These are phyloP conservation scores for Microctonus aethiopoides DNA, from an alignment of 2,888 invertebrate genomes.

Conservation along the genomic window DNA sequence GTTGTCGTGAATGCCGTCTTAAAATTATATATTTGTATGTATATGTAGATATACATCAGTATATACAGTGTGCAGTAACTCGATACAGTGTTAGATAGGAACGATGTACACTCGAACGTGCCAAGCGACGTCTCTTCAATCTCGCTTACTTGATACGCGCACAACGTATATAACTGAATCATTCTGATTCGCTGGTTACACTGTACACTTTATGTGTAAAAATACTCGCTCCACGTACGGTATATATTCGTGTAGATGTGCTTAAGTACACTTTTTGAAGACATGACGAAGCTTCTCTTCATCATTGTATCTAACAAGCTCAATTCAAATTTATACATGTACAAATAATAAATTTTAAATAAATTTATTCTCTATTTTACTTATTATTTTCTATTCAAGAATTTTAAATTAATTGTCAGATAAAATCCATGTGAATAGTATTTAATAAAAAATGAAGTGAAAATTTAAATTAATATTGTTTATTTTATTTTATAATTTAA, in stretches of 20 bases:
- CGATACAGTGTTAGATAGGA: slow-evolving; percentile 1
- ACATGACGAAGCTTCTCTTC: background rate
- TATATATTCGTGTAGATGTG: background rate
- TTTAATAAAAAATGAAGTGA: background rate
- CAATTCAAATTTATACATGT: background rate
- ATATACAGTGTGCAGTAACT: background rate
- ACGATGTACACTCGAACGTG: background rate
- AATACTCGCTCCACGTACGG: no score
- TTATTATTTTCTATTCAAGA: background rate
- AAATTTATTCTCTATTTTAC: no score
- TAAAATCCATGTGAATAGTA: background rate
- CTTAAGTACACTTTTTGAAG: background rate
- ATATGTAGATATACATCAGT: background rate
- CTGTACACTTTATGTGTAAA: background rate
- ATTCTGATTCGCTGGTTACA: background rate
- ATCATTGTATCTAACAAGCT: background rate
- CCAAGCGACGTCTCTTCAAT: background rate
- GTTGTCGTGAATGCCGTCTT: background rate
- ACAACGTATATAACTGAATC: background rate
- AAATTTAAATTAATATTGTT: no score
- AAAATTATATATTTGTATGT: no score
- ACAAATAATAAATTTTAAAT: background rate
- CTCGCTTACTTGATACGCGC: background rate
- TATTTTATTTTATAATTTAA: no score
- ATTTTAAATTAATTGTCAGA: background rate